phyloP scores from a whole-genome alignment of 2,888 invertebrate species.

The Cenopis cana region DNA sequence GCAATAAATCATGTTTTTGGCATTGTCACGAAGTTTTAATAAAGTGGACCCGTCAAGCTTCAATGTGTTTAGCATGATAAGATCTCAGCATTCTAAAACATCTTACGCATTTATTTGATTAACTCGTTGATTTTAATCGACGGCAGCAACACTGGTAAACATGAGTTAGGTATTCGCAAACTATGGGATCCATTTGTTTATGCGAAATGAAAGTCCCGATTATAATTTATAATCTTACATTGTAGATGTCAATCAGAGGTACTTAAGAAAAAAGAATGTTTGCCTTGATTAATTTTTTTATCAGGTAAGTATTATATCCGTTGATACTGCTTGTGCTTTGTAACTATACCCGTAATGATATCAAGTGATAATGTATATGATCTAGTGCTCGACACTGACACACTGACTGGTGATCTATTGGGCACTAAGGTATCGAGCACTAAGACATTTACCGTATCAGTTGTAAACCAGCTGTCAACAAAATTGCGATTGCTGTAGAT shows the following conservation, averaged over 20 bases:
- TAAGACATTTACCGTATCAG: too few species aligned
- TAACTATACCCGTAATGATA: too few species aligned
- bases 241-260: conserved; percentile 5
- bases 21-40: background rate
- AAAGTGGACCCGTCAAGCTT: conserved; percentile 10
- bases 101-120: conserved; percentile 12
- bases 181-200: background rate
- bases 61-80: conserved; percentile 10
- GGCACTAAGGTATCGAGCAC: too few species aligned
- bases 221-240: too few species aligned
- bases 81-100: conserved; percentile 6
- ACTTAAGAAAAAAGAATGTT: background rate
- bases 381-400: too few species aligned
- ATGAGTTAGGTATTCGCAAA: conserved; percentile 17
- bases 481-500: too few species aligned
- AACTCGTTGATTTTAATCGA: conserved; percentile 16
- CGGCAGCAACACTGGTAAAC: conserved; percentile 6
- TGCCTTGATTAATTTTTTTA: background rate
- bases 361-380: too few species aligned
- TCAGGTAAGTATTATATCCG: too few species aligned
- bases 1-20: conserved; percentile 1
- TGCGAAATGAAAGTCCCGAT: conserved; percentile 4
- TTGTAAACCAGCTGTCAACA: too few species aligned
- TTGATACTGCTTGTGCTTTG: too few species aligned
- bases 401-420: too few species aligned